A percentile compares a stretch with the other conserved stretches of the same genome.
Evolutionary conservation across 2,888 invertebrate genomes (phyloP).

Genomic region (Orchestes rusci): DNA sequence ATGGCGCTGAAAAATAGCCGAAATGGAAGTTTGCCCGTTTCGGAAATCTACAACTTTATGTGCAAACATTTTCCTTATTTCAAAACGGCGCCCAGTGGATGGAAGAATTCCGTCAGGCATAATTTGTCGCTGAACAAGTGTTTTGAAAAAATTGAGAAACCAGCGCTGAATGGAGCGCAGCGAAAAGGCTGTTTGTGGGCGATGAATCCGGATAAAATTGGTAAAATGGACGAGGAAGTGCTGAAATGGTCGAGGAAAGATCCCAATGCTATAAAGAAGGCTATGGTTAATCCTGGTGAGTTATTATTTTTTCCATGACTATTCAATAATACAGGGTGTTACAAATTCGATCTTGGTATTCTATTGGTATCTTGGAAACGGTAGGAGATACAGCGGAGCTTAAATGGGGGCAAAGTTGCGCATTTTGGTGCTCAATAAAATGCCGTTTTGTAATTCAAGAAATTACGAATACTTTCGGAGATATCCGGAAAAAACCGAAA

Average conservation of each 20-base stretch:
- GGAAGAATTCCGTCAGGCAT: conserved; percentile 98
- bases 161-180: conserved; percentile 78
- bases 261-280: conserved; percentile 82
- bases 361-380: no score
- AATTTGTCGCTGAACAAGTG: conserved; percentile 97
- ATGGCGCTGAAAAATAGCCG: conserved; percentile 96
- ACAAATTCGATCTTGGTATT: no score
- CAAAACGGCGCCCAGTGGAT: conserved; percentile 95
- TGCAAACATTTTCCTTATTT: conserved; percentile 99
- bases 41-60: conserved; percentile 98
- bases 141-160: conserved; percentile 96
- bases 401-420: no score
- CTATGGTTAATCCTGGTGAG: conserved; percentile 86
- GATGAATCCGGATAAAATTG: conserved; percentile 89
- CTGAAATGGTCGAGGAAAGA: conserved; percentile 97
- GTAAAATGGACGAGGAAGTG: conserved; percentile 97
- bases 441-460: no score
- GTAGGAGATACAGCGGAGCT: no score
- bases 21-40: conserved; percentile 90
- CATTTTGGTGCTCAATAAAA: no score
- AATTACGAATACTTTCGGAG: no score
- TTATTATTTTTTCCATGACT: background rate
- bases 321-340: no score
- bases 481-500: no score
- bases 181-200: conserved; percentile 92